Conservation (phyloP, 2,113 vertebrate species). For the Uropsilus gracilis region DNA sequence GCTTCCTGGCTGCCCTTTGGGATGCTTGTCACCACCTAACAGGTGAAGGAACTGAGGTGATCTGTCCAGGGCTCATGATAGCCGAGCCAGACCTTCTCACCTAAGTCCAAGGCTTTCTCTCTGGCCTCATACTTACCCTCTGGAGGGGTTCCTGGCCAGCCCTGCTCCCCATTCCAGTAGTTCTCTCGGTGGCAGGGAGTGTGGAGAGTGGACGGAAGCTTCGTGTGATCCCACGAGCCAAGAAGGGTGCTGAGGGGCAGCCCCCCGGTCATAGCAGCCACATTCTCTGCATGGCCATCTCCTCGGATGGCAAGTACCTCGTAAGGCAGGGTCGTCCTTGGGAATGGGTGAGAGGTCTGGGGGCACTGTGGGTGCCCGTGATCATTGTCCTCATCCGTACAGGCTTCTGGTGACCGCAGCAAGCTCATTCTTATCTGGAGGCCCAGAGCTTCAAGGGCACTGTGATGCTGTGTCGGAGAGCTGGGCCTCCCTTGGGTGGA, state of each 20-base stretch:
- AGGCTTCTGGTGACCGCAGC: conserved; percentile 96
- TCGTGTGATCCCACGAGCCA: conserved; percentile 89
- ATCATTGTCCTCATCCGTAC: not conserved
- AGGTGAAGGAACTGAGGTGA: not conserved
- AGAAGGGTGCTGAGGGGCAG: conserved; percentile 88
- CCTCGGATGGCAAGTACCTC: conserved; percentile 95
- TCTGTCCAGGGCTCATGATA: not conserved
- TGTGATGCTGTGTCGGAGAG: conserved; percentile 92
- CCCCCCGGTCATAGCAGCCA: conserved; percentile 91
- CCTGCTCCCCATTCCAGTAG: rapidly evolving
- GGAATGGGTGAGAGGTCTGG: not conserved
- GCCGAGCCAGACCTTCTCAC: not conserved
- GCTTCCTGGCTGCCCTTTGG: not conserved
- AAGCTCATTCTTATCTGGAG: conserved; percentile 97
- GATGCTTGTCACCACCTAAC: not conserved
- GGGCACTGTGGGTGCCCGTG: not conserved
- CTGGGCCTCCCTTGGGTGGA: not conserved
- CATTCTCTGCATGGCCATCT: conserved; percentile 95
- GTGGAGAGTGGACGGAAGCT: conserved; percentile 92
- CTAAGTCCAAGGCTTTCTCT: not conserved
- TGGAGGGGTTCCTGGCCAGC: not conserved
- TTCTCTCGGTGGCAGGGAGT: conserved; percentile 88
- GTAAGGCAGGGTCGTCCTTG: conserved; percentile 81
- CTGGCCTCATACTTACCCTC: not conserved
- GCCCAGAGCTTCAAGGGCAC: conserved; percentile 93